A percentile compares a stretch with the other conserved stretches of the same genome.
phyloP scores from a whole-genome alignment of 2,113 vertebrate species.

The Carassius carassius region DNA sequence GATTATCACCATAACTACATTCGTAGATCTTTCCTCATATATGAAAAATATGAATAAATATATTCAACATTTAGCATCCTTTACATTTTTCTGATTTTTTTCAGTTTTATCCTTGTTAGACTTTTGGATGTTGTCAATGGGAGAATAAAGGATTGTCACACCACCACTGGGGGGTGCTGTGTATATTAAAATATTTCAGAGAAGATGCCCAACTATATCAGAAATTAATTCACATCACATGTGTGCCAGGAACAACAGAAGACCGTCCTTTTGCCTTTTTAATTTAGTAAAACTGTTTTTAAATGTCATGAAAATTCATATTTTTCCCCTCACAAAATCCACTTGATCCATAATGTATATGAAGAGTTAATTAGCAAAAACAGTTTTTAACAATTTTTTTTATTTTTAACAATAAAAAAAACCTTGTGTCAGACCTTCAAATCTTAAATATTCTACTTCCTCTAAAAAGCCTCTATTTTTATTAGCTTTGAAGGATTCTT shows the following conservation, averaged over 20 bases:
- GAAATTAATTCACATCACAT: not conserved
- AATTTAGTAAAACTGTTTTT: not conserved
- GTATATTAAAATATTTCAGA: not conserved
- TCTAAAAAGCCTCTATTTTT: too few species aligned
- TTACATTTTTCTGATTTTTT: not conserved
- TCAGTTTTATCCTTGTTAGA: not conserved
- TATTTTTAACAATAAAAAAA: too few species aligned
- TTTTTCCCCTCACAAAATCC: too few species aligned
- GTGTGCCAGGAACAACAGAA: not conserved
- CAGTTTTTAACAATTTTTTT: too few species aligned
- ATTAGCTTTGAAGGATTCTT: too few species aligned
- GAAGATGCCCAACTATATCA: not conserved
- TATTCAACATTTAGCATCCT: not conserved
- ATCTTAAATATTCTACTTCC: not conserved
- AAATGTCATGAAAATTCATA: not conserved
- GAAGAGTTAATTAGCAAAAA: too few species aligned
- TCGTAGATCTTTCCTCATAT: too few species aligned
- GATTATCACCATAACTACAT: too few species aligned
- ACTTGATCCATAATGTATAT: too few species aligned
- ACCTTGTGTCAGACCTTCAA: too few species aligned
- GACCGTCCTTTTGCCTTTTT: not conserved
- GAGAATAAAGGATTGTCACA: not conserved
- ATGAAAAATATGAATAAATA: not conserved
- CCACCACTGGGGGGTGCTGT: not conserved
- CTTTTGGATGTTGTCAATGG: not conserved